Base-by-base conservation (phyloP, 2,113 vertebrate genomes). In the Bucco capensis region DNA sequence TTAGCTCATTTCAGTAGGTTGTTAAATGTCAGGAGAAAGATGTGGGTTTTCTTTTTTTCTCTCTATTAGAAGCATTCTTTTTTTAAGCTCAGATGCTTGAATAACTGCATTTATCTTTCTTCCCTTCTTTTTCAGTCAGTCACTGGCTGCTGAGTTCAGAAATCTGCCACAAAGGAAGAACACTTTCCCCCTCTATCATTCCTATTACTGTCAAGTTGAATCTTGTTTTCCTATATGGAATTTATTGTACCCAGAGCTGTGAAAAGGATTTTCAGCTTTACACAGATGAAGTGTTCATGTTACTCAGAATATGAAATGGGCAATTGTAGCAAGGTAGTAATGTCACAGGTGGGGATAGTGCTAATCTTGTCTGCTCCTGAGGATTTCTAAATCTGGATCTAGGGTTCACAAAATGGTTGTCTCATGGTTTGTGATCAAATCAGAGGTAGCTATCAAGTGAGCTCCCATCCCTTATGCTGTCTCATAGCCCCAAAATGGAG, bases 161-260 rank as follows among this genome's bases (percentile, higher is more conserved):
- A 67, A n/a, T 80, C 35, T 86, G 80, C 83, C 88, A 90, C 81
- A 80, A 76, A 94, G 84, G 78, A 83, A 89, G 78, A 94, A 79
- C 0, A 0, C n/a, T 38, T 31, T 50, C 30, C 83, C 35, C 23
- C 50, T 93, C 81, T 70, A 75, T 87, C 58, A 70, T 84, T 88
- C 73, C 80, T 78, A 83, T 86, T 94, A 80, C 86, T 70, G 84
- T 94, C 78, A 96, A 88, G 83, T 89, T 97, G 53, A 83, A 93
- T 94, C 93, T 96, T 89, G 83, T 88, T 97, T 66, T 94, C 65
- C 92, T 94, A 0, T 47, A 51, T 38, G 24, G 82, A 77, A 85
- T 62, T 94, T 93, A 64, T 11, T 73, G 95, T 96, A 71, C 56
- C 35, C 69, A 89, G 62, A 93, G 72, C 66, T 96, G 78, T 27